Evolutionary conservation across 2,113 vertebrate genomes (phyloP).

Genomic region (Nipponia nippon): DNA sequence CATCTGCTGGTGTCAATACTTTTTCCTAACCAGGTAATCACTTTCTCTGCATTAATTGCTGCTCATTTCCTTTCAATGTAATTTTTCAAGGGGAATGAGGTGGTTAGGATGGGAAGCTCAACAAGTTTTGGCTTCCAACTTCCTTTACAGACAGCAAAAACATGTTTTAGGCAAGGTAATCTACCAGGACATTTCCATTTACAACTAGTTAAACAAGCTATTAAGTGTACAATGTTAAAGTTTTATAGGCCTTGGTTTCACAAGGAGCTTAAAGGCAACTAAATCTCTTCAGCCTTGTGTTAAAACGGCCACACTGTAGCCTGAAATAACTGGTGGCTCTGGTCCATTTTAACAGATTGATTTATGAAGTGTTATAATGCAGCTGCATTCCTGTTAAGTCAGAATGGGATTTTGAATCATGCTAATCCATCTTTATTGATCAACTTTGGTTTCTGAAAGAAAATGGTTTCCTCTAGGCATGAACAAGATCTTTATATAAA

Average conservation of each 20-base stretch:
- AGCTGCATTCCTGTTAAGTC: not conserved
- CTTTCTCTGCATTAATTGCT: not conserved
- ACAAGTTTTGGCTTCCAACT: not conserved
- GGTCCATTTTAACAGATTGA: not conserved
- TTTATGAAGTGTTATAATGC: not conserved
- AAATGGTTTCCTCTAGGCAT: not conserved
- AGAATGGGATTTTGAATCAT: not conserved
- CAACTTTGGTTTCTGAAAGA: not conserved
- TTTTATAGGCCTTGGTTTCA: not conserved
- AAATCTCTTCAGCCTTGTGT: not conserved
- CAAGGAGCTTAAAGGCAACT: not conserved
- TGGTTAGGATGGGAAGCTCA: not conserved
- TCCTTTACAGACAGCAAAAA: not conserved
- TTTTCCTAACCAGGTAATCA: slow-evolving; percentile 11
- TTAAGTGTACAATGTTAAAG: not conserved
- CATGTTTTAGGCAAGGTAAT: not conserved
- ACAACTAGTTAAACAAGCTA: not conserved
- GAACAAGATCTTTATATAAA: not conserved
- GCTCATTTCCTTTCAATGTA: not conserved
- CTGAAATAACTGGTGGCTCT: not conserved
- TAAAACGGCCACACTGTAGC: not conserved
- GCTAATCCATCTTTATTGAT: not conserved
- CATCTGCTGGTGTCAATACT: slow-evolving; percentile 30
- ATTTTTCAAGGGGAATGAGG: not conserved
- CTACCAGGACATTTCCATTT: not conserved